Base-by-base conservation (phyloP, 2,113 vertebrate species). In the Lamprotornis superbus region DNA sequence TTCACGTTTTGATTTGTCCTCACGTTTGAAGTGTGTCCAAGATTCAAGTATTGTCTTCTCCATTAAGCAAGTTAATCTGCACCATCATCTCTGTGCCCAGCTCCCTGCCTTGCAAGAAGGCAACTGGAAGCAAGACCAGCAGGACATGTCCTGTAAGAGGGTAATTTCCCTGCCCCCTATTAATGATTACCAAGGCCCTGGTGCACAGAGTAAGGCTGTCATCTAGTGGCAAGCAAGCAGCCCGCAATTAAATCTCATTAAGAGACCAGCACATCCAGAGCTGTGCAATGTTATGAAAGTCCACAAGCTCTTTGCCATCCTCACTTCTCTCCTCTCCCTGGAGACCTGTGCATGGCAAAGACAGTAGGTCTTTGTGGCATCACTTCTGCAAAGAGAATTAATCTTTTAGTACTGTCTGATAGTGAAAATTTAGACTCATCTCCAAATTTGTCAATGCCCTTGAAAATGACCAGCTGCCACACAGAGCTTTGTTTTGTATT, bases 221-320 rank as follows among this genome's bases (percentile, higher is more conserved):
- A 97, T 74, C 94, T 96, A 93, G 95, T 49, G 94, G 94, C 80
- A 92, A 92, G 33, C 46, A 76, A 39, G 61, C 73, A 93, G 44
- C 61, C 85, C 82, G 2, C 92, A 95, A 89, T 88, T 93, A 78
- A 85, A 78, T n/a, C 35, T 94, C 71, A 61, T 84, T 75, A 69
- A 65, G 22, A 79, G 23, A 46, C 39, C 35, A 33, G 30, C 28
- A 65, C 64, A 79, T 18, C 14, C n/a, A 68, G 49, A 56, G 1
- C 3, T 31, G 16, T 12, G 10, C 47, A 12, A 23, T 11, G 13
- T 24, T 7, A n/a, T 3, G 3, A 35, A 80, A 67, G 2, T 2
- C 22, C 6, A 23, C 33, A 25, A 77, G 42, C 23, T 65, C 44
- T 73, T 57, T 18, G 16, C 71, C 35, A 39, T 27, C 37, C 40